These are phyloP conservation scores for Andrena bucephala DNA, from an alignment of 2,888 invertebrate species.

Conservation along the genomic window DNA sequence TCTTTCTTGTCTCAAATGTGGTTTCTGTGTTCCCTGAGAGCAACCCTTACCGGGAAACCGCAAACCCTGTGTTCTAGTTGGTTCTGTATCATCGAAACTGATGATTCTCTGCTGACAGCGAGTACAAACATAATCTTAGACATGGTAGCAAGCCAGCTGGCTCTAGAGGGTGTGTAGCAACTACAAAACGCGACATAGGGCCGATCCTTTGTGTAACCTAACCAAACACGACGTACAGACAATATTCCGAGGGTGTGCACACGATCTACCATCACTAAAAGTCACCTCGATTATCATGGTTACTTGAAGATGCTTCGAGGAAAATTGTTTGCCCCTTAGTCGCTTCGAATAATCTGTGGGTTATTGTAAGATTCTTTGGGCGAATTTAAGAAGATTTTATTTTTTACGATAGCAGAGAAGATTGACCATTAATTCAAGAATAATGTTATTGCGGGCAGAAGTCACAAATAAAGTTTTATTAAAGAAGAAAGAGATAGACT, in stretches of 20 bases:
- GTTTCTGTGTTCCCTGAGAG: background rate
- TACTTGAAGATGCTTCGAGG: conserved; percentile 42
- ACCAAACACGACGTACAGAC: conserved; percentile 61
- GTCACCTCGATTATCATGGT: conserved; percentile 65
- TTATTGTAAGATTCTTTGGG: conserved; percentile 20
- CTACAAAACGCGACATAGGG: conserved; percentile 52
- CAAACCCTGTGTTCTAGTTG: background rate
- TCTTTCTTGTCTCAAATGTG: background rate
- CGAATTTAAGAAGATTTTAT: no score
- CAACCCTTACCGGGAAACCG: background rate
- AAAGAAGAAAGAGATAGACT: background rate
- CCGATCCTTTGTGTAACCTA: conserved; percentile 70
- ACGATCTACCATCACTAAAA: conserved; percentile 41
- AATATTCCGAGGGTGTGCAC: conserved; percentile 23
- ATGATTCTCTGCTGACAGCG: conserved; percentile 60
- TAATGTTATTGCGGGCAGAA: no score
- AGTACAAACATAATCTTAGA: conserved; percentile 64
- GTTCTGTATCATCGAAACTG: conserved; percentile 34
- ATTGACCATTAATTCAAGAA: background rate
- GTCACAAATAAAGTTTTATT: background rate
- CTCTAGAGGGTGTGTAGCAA: conserved; percentile 60
- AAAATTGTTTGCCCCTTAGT: conserved; percentile 56
- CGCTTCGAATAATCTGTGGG: conserved; percentile 6
- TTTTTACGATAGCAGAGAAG: conserved; percentile 8
- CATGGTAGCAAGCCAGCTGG: conserved; percentile 46